A percentile compares a stretch with the other conserved stretches of the same genome.
Evolutionary conservation across 1,140 invertebrate genomes (phyloP).

Genomic region (Sinella curviseta): DNA sequence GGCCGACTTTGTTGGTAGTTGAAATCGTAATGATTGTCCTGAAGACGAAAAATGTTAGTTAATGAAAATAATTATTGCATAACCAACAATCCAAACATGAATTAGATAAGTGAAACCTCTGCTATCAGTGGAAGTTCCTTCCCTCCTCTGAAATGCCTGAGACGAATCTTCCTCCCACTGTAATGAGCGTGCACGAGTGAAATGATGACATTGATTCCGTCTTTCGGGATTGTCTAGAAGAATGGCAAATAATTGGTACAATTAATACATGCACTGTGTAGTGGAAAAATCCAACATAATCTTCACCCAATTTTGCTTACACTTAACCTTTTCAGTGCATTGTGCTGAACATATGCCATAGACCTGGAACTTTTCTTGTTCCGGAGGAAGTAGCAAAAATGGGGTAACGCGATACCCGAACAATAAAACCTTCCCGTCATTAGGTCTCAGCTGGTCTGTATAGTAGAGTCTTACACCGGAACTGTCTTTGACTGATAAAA

Average conservation of each 20-base stretch:
- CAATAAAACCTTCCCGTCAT: slow-evolving; percentile 67
- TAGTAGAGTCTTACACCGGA: slow-evolving; percentile 79
- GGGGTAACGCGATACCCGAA: slow-evolving; percentile 26
- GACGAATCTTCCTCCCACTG: slow-evolving; percentile 38
- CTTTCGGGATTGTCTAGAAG: slow-evolving; percentile 39
- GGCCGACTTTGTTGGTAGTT: slow-evolving; percentile 77
- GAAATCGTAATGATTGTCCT: slow-evolving; percentile 79
- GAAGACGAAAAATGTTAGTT: not conserved
- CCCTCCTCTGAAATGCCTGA: slow-evolving; percentile 42
- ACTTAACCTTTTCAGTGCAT: slow-evolving; percentile 38
- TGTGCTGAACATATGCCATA: slow-evolving; percentile 42
- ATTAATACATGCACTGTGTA: too few species aligned
- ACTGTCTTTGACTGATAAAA: slow-evolving; percentile 72
- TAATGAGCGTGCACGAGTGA: slow-evolving; percentile 43
- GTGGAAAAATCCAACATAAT: too few species aligned
- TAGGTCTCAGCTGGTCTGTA: slow-evolving; percentile 67
- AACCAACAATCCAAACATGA: too few species aligned
- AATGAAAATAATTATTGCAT: too few species aligned
- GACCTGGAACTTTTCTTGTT: slow-evolving; percentile 26
- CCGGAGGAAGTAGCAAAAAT: slow-evolving; percentile 39
- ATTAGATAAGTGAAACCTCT: slow-evolving; percentile 62
- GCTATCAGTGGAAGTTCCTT: slow-evolving; percentile 40
- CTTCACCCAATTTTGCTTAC: too few species aligned
- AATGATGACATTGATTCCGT: slow-evolving; percentile 41
- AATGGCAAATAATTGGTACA: not conserved